Conservation (phyloP, 2,888 invertebrate species). For the Erpobdella octoculata region DNA sequence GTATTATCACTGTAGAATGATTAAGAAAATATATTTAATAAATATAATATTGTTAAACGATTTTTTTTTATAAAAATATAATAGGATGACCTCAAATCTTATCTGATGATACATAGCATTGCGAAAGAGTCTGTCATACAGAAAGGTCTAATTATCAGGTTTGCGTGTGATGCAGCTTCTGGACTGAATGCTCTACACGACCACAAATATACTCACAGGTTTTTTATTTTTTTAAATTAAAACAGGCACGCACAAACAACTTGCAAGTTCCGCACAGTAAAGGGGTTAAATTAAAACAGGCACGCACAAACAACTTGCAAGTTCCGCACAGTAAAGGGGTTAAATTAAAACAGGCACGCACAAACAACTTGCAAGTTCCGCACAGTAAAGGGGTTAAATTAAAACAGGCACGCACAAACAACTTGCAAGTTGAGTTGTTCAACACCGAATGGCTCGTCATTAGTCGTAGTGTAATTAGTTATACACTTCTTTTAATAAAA, state of each 20-base stretch:
- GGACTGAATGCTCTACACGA: conserved; percentile 69
- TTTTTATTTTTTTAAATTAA: conserved; percentile 15
- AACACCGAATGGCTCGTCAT: too few species aligned
- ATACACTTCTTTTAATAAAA: too few species aligned
- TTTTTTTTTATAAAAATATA: too few species aligned
- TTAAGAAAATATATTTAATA: background rate
- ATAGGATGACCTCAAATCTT: conserved; percentile 51
- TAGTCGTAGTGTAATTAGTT: too few species aligned
- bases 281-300: background rate
- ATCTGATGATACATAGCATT: conserved; percentile 45
- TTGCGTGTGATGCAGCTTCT: conserved; percentile 68
- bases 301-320: background rate
- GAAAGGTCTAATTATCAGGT: conserved; percentile 52
- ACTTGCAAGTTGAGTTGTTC: too few species aligned
- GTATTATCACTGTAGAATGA: background rate
- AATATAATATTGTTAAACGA: conserved; percentile 4
- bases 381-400: too few species aligned
- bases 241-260: background rate
- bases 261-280: too few species aligned
- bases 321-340: too few species aligned
- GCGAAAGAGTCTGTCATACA: conserved; percentile 42
- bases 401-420: too few species aligned
- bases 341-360: too few species aligned
- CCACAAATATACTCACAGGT: conserved; percentile 53
- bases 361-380: too few species aligned